Base-by-base conservation (phyloP, 1,140 invertebrate species). In the Dendrolimus punctatus region DNA sequence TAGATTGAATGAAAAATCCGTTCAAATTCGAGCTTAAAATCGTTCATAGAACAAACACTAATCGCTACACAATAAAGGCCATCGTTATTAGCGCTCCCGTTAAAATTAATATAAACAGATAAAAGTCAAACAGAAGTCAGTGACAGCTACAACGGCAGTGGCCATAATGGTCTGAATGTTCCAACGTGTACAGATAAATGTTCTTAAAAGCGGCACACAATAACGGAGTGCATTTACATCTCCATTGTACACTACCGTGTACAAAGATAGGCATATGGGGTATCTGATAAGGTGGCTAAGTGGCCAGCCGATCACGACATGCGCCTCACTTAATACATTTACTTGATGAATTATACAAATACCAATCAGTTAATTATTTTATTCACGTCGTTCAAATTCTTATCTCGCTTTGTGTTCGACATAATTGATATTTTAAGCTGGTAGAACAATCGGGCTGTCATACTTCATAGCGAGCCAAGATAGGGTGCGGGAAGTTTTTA, bases 291-390 rank as follows among this genome's bases (percentile, higher is more conserved):
- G 53, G 57, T 54, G 53, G 53, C 73, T 83, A 81, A 85, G 80
- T 82, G 78, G 76, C 72, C 68, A 55, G 55, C 62, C 72, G 73
- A 61, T 62, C 69, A 66, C 69, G 62, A 58, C 59, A 64, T 67
- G 41, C 49, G 23, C 41, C n/a, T 36, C 37, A 9, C 49, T 9
- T 40, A 41, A 37, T 50, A 65, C 64, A 58, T 66, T 66, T 70
- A 69, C 72, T 74, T 80, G 76, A 83, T 83, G 77, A 82, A 83
- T 83, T 83, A 83, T 81, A 85, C 80, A 83, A 83, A 85, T 77
- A 83, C 80, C 77, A 80, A 80, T 83, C 82, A 75, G 80, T 82
- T 85, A 85, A 85, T 85, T 83, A 85, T 82, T 83, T 82, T 80
- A 83, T 85, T 78, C 80, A 82, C 69, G 82, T 85, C 80, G 74